These are phyloP conservation scores for Labroides dimidiatus DNA, from an alignment of 2,797 vertebrate genomes.

Conservation along the genomic window DNA sequence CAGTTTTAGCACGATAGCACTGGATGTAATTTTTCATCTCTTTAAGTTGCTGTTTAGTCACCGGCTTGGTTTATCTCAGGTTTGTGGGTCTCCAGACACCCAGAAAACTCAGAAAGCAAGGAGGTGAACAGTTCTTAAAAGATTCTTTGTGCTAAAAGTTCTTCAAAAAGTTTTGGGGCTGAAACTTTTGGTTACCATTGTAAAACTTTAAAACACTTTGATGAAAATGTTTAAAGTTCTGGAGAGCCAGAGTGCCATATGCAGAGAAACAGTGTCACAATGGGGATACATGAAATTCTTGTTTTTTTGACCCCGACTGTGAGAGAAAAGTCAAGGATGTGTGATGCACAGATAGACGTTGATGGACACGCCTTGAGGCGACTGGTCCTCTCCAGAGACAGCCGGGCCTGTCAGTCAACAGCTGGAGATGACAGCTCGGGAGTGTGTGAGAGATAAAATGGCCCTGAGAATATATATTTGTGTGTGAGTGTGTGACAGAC, in stretches of 20 bases:
- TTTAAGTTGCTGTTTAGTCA: no score
- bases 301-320: conserved; percentile 5
- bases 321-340: conserved; percentile 26
- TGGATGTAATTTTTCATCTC: no score
- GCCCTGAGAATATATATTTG: neutral
- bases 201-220: no score
- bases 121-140: no score
- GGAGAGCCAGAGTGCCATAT: no score
- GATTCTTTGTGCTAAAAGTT: no score
- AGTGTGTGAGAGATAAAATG: conserved; percentile 5
- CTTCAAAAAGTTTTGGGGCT: no score
- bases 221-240: neutral
- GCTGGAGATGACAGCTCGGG: conserved; percentile 41
- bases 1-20: neutral
- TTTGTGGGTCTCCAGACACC: no score
- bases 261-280: neutral
- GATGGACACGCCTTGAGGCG: conserved; percentile 50
- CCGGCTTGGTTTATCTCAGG: no score
- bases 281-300: conserved; percentile 23
- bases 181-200: no score
- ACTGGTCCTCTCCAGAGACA: conserved; percentile 57
- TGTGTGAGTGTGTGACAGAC: neutral
- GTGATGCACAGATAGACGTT: neutral
- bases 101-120: no score
- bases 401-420: conserved; percentile 67